Evolutionary conservation across 2,113 vertebrate genomes (phyloP), one percentile per base, ranked within the genome.

Genomic region (Malaclemys terrapin): DNA sequence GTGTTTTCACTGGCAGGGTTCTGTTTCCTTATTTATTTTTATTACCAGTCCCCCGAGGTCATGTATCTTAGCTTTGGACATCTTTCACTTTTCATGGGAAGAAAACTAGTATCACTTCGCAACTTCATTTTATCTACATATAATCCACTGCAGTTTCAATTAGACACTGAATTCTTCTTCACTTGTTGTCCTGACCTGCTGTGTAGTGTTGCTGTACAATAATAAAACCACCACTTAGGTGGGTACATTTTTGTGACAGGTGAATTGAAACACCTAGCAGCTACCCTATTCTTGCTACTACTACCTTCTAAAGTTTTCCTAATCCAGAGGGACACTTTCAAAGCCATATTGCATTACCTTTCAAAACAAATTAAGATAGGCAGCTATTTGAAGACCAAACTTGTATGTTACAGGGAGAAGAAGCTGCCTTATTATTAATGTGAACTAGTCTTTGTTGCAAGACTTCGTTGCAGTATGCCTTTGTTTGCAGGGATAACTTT

Each of bases 291-390:
- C 35, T n/a, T n/a, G 35, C 31, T 69, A n/a, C 35, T n/a, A 19
- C 62, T 42, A 42, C 4, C 72, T 42, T 45, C 4, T 45, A 72
- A 72, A 22, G 10, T 24, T 76, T 76, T 76, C 24, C 20, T 22
- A 76, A 45, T 22, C 22, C 42, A 75, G 42, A 42, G n/a, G 24
- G 38, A 25, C 10, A n/a, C 38, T 76, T 25, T 76, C 22, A 76
- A 76, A 10, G 2, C 20, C 3, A 1, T 16, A 27, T 10, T 0
- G 65, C 5, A 11, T 5, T 50, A 69, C 59, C 2, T 85, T 89
- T 38, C 62, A 65, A 69, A 65, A 65, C n/a, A n/a, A 69, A 65
- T 12, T 17, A n/a, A n/a, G 62, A n/a, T 69, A n/a, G 62, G 35
- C 16, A n/a, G 62, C 35, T 69, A 69, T 69, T 69, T 69, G 35